Base-by-base conservation (phyloP, 1,140 invertebrate genomes). In the Drosophila grimshawi region DNA sequence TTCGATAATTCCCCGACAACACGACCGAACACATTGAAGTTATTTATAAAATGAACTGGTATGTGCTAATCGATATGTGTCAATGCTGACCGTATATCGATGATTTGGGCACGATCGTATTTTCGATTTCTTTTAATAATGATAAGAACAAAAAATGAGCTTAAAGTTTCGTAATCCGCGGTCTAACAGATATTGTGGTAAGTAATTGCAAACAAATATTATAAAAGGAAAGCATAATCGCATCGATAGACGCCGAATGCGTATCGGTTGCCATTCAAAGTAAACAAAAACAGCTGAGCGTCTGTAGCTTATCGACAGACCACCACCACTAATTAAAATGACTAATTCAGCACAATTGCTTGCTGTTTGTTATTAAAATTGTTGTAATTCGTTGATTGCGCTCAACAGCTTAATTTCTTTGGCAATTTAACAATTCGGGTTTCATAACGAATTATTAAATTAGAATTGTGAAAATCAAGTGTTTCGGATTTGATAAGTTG, bases 11-110 rank as follows among this genome's bases (percentile, higher is more conserved):
- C 37, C 39, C 52, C 59, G 66, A 64, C 72, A 55, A 37, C 60
- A 53, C 67, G 39, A 75, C 72, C 67, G 72, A 70, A 70, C 72
- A 70, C 67, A 64, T 71, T 60, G 67, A 75, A 70, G 59, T 75
- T 75, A 75, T 75, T 75, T 75, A 75, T 75, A 75, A 75, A 75
- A 68, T 73, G 70, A 68, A 53, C 35, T 61, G 53, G 53, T 66
- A 35, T 45, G 52, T n/a, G 19, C 39, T 51, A 32, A 67, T 69
- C 66, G 66, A 61, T 69, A 46, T 45, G 7, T 51, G 10, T 45
- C 11, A 29, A 68, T 6, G 11, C 37, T 35, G 4, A n/a, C 5
- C 45, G n/a, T 39, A 46, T 61, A 69, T 61, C 56, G 57, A 69
- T 69, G 37, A 6, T 3, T 27, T 1, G 5, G 32, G 8, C 43